phyloP scores from a whole-genome alignment of 2,888 invertebrate species.

The Aphelenchoides bicaudatus region DNA sequence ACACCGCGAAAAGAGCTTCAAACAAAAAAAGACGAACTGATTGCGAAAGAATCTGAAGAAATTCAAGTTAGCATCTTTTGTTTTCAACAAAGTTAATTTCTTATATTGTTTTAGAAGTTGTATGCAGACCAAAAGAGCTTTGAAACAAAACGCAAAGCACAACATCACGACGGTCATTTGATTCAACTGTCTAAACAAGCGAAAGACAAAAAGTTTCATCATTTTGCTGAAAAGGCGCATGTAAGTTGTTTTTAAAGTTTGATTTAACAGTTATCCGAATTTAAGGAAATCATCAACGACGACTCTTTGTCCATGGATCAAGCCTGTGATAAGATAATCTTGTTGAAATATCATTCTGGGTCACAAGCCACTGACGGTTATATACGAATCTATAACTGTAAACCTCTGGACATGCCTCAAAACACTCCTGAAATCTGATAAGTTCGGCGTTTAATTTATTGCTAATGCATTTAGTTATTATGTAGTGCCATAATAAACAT shows the following conservation, averaged over 20 bases:
- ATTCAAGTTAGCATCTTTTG: conserved; percentile 15
- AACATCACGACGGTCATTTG: not conserved
- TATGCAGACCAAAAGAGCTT: conserved; percentile 2
- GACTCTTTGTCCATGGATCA: not conserved
- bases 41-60: not conserved
- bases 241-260: not conserved
- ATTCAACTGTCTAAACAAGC: no score
- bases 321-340: not conserved
- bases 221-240: not conserved
- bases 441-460: no score
- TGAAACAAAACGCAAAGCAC: not conserved
- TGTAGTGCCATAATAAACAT: no score
- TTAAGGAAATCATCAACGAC: conserved; percentile 3
- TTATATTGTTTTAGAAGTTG: not conserved
- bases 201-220: not conserved
- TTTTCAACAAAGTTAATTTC: not conserved
- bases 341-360: not conserved
- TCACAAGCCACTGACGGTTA: not conserved
- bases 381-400: not conserved
- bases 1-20: not conserved
- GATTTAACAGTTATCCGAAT: not conserved
- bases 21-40: not conserved
- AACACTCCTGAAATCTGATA: no score
- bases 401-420: no score
- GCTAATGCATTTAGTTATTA: no score